Evolutionary conservation across 2,888 invertebrate genomes (phyloP).

Genomic region (Zootermopsis nevadensis): DNA sequence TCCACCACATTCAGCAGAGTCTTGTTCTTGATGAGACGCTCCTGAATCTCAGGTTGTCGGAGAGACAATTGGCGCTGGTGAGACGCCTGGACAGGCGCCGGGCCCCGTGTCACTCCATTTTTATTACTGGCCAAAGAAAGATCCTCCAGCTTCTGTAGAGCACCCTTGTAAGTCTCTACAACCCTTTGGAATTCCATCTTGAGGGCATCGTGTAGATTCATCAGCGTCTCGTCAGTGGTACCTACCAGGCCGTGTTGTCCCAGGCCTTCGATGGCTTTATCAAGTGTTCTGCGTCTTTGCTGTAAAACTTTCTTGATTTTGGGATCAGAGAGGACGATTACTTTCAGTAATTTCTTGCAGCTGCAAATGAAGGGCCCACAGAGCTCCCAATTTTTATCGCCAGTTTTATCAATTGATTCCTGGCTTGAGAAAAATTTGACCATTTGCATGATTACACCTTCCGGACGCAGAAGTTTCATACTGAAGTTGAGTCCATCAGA

Average conservation of each 20-base stretch:
- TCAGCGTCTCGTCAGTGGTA: conserved; percentile 66
- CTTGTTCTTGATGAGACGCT: conserved; percentile 91
- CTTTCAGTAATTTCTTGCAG: conserved; percentile 64
- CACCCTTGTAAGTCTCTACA: conserved; percentile 64
- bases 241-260: conserved; percentile 86
- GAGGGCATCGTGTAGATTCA: conserved; percentile 84
- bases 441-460: conserved; percentile 87
- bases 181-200: conserved; percentile 67
- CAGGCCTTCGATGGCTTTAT: conserved; percentile 88
- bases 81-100: conserved; percentile 85
- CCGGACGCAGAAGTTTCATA: conserved; percentile 65
- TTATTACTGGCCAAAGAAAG: conserved; percentile 67
- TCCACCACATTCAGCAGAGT: conserved; percentile 77
- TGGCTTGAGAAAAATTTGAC: conserved; percentile 77
- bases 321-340: conserved; percentile 66
- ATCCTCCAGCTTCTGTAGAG: conserved; percentile 87
- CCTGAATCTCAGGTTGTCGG: conserved; percentile 87
- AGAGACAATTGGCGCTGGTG: conserved; percentile 90
- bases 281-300: conserved; percentile 77
- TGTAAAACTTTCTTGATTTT: conserved; percentile 72
- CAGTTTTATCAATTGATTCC: conserved; percentile 55
- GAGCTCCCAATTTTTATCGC: conserved; percentile 58
- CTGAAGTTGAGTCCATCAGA: conserved; percentile 62
- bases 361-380: conserved; percentile 59
- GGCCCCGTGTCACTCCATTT: conserved; percentile 67